Percentiles rank a stretch among this genome's conserved stretches.
Evolutionary conservation across 2,888 invertebrate genomes (phyloP).

Genomic region (Agrilus mali): DNA sequence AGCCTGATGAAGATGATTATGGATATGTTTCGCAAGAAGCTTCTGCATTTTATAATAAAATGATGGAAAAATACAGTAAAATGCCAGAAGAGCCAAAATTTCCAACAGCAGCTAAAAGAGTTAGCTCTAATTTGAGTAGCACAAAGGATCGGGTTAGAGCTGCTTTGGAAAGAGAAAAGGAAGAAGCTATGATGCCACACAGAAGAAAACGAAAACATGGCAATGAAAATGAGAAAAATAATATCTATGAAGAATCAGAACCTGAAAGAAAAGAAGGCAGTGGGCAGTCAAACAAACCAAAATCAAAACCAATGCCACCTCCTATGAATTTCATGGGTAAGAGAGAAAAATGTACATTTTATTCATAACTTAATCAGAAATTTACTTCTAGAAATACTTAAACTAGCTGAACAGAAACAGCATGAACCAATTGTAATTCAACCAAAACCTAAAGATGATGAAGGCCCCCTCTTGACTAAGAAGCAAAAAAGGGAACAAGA

Average conservation of each 20-base stretch:
- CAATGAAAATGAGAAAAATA: slow-evolving; percentile 19
- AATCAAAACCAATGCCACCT: slow-evolving; percentile 51
- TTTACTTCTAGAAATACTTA: slow-evolving; percentile 48
- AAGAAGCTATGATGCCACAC: slow-evolving; percentile 59
- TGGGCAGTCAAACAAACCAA: slow-evolving; percentile 33
- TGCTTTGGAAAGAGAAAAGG: slow-evolving; percentile 56
- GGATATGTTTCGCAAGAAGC: slow-evolving; percentile 80
- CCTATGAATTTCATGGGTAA: slow-evolving; percentile 60
- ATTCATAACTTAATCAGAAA: neutral
- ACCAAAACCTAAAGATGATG: slow-evolving; percentile 38
- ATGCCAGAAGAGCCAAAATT: slow-evolving; percentile 63
- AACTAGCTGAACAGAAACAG: slow-evolving; percentile 74
- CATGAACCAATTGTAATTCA: slow-evolving; percentile 60
- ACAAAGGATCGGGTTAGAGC: slow-evolving; percentile 66
- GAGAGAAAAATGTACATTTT: neutral
- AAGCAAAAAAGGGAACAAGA: slow-evolving; percentile 65
- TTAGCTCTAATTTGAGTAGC: slow-evolving; percentile 41
- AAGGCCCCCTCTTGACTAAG: slow-evolving; percentile 65
- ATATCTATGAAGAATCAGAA: slow-evolving; percentile 24
- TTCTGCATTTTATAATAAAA: slow-evolving; percentile 66
- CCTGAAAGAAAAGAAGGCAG: slow-evolving; percentile 34
- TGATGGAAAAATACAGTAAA: slow-evolving; percentile 72
- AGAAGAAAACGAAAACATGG: slow-evolving; percentile 43
- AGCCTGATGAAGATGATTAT: slow-evolving; percentile 84
- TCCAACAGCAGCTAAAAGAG: slow-evolving; percentile 39